Percentiles rank a stretch among this genome's conserved stretches.
phyloP scores from a whole-genome alignment of 2,113 vertebrate species.

The Tachycineta bicolor region DNA sequence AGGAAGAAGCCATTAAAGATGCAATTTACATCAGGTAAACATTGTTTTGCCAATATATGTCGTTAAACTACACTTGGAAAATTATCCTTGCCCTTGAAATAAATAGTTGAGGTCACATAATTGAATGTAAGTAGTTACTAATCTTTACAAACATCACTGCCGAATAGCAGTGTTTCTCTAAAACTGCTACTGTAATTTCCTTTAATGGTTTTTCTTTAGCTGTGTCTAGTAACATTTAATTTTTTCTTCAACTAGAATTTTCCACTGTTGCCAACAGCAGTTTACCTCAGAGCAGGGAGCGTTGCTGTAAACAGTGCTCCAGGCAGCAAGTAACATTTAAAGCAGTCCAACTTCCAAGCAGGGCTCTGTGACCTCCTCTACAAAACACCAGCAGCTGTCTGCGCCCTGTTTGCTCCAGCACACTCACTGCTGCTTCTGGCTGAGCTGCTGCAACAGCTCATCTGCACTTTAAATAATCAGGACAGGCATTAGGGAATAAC shows the following conservation, averaged over 20 bases:
- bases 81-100: not conserved
- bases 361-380: not conserved
- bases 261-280: not conserved
- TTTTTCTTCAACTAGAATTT: conserved; percentile 4
- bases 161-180: not conserved
- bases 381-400: conserved; percentile 21
- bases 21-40: not conserved
- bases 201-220: not conserved
- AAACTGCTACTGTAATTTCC: not conserved
- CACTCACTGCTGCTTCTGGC: not conserved
- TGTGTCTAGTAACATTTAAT: not conserved
- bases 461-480: conserved; percentile 20
- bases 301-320: not conserved
- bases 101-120: not conserved
- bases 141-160: not conserved
- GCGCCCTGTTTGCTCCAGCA: conserved; percentile 6
- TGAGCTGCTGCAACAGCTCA: not conserved
- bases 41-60: not conserved
- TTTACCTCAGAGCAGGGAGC: not conserved
- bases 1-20: not conserved
- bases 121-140: not conserved
- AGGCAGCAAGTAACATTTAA: conserved; percentile 29
- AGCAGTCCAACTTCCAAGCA: not conserved
- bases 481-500: not conserved
- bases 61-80: not conserved